Base-by-base conservation (phyloP, 2,888 invertebrate species). In the Lepidochitona cinerea region DNA sequence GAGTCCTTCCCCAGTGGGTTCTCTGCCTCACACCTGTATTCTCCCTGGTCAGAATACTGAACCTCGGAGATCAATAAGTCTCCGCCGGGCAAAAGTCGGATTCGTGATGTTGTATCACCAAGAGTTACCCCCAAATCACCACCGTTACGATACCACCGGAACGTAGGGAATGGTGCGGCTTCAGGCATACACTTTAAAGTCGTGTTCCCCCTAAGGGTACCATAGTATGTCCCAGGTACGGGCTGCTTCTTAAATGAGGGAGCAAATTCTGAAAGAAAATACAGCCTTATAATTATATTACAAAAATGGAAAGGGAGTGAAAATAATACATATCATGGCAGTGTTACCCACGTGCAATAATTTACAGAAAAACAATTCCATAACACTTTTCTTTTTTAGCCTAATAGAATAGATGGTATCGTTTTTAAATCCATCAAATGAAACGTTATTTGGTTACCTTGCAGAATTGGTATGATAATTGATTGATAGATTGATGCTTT, bases 171-270 rank as follows among this genome's bases (percentile, higher is more conserved):
- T 0, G 98, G 98, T 0, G 98, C 97, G 18, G 97, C 97, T 91
- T 98, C 98, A 0, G 98, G 98, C 87, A 95, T 94, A 88, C 98
- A 98, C 71, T 94, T 93, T 71, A 98, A 94, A 0, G 97, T 97
- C 0, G 96, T 95, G 89, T 97, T 97, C n/a, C 97, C 96, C 79
- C 95, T 95, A 89, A 96, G 95, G 0, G 96, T 96, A 0, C 97
- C 97, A 90, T 96, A 97, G 4, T 96, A 96, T 92, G 97, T 97
- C 0, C 95, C 93, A 89, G 97, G 96, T 32, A 98, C 91, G 0
- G 98, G 98, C 52, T 93, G 93, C 89, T 98, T 98, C 84, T 95
- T 95, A 88, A 98, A 98, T 0, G 96, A 95, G 7, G 98, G 98
- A 84, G 94, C 95, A 75, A 91, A 85, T 23, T 85, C 90, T 90